A percentile compares a stretch with the other conserved stretches of the same genome.
phyloP scores from a whole-genome alignment of 1,140 invertebrate species.

The Notospermus geniculatus region DNA sequence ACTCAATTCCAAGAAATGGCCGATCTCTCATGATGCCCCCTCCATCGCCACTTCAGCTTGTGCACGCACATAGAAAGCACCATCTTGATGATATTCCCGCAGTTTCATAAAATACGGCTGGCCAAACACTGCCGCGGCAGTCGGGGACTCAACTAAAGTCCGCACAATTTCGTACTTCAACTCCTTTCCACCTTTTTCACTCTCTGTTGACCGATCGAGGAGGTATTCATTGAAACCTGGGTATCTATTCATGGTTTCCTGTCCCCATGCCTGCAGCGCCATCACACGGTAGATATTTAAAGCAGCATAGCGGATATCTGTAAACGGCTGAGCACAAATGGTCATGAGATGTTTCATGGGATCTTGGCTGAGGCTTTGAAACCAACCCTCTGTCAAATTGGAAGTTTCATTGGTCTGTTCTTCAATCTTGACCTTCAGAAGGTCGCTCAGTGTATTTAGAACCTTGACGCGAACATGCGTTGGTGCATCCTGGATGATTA shows the following conservation, averaged over 20 bases:
- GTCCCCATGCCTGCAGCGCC: constrained; percentile 64
- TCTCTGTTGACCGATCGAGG: constrained; percentile 68
- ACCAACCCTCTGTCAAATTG: constrained; percentile 64
- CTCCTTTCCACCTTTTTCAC: constrained; percentile 67
- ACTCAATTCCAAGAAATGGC: no score
- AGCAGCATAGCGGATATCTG: constrained; percentile 61
- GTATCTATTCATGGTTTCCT: constrained; percentile 61
- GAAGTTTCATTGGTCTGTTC: constrained; percentile 56
- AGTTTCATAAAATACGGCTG: constrained; percentile 62
- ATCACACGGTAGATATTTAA: constrained; percentile 60
- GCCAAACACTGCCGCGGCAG: constrained; percentile 64
- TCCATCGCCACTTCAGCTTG: constrained; percentile 65
- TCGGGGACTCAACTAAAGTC: constrained; percentile 62
- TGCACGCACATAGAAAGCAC: constrained; percentile 69
- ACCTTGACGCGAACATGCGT: constrained; percentile 16
- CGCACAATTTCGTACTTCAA: constrained; percentile 71
- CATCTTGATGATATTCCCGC: constrained; percentile 68
- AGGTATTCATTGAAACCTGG: constrained; percentile 74
- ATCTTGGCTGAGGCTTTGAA: constrained; percentile 57
- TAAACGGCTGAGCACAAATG: constrained; percentile 65
- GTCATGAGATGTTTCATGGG: constrained; percentile 61
- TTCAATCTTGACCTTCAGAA: constrained; percentile 29
- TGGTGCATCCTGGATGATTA: constrained; percentile 17
- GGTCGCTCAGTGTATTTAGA: neutral
- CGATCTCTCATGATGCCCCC: constrained; percentile 15